Evolutionary conservation across 2,888 invertebrate genomes (phyloP).

Genomic region (Cylindroiulus punctatus): DNA sequence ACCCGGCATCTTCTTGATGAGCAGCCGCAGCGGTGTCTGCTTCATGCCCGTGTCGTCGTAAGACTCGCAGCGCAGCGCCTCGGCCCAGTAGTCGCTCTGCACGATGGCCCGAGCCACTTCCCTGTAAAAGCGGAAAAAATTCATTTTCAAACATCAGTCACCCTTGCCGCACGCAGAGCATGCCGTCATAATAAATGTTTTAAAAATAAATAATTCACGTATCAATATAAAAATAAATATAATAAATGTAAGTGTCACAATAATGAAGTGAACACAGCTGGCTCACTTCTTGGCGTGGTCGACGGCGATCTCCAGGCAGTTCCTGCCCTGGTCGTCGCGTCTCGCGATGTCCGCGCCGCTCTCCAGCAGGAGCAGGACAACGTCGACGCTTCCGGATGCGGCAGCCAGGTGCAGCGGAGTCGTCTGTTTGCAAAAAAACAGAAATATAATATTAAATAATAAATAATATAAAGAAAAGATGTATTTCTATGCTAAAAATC

Average conservation of each 20-base stretch:
- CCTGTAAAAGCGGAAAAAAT: conserved; percentile 59
- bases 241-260: too few species aligned
- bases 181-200: too few species aligned
- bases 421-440: conserved; percentile 64
- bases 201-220: too few species aligned
- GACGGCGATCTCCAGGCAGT: conserved; percentile 67
- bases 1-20: conserved; percentile 69
- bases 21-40: conserved; percentile 68
- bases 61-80: conserved; percentile 65
- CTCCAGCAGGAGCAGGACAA: conserved; percentile 65
- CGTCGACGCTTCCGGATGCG: conserved; percentile 64
- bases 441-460: too few species aligned
- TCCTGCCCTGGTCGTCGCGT: conserved; percentile 64
- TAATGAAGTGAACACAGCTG: too few species aligned
- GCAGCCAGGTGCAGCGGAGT: conserved; percentile 68
- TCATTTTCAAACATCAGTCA: too few species aligned
- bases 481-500: too few species aligned
- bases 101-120: conserved; percentile 66
- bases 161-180: too few species aligned
- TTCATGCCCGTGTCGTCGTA: conserved; percentile 62
- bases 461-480: too few species aligned
- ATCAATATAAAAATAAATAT: too few species aligned
- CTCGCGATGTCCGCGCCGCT: conserved; percentile 65
- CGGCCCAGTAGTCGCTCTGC: conserved; percentile 65
- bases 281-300: conserved; percentile 65